Percentiles rank a stretch among this genome's conserved stretches.
Evolutionary conservation across 2,797 vertebrate species (phyloP).

Genomic region (Knipowitschia caucasica): DNA sequence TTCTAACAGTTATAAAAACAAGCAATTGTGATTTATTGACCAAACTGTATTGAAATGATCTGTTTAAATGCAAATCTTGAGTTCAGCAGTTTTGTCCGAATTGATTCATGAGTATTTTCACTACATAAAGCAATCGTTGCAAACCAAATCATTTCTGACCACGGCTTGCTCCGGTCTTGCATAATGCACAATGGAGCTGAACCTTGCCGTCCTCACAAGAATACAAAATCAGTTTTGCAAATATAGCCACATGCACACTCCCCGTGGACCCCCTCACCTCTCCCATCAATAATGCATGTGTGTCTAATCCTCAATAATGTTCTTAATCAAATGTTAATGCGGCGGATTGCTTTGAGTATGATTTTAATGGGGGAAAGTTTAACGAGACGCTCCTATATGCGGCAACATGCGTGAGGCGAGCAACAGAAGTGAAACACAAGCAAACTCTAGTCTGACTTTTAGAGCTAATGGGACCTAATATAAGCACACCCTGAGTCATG

Average conservation of each 20-base stretch:
- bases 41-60: neutral
- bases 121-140: constrained; percentile 32
- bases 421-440: constrained; percentile 10
- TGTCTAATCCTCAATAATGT: constrained; percentile 57
- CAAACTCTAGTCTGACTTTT: constrained; percentile 36
- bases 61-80: neutral
- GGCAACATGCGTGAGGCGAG: constrained; percentile 33
- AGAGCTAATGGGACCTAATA: constrained; percentile 62
- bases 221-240: constrained; percentile 10
- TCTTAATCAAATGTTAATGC: constrained; percentile 60
- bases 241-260: constrained; percentile 25
- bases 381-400: constrained; percentile 10
- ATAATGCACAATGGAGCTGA: constrained; percentile 1
- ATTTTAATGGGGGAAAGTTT: constrained; percentile 43
- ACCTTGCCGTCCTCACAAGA: constrained; percentile 11
- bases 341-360: constrained; percentile 21
- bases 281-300: constrained; percentile 62
- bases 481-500: constrained; percentile 50
- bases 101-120: constrained; percentile 16
- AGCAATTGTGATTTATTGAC: neutral
- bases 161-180: constrained; percentile 26
- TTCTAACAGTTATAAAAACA: neutral
- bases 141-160: constrained; percentile 30
- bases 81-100: constrained; percentile 14
- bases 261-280: constrained; percentile 46